Evolutionary conservation across 2,888 invertebrate genomes (phyloP), one percentile per base, ranked within the genome.

Genomic region (Parnassius mnemosyne): DNA sequence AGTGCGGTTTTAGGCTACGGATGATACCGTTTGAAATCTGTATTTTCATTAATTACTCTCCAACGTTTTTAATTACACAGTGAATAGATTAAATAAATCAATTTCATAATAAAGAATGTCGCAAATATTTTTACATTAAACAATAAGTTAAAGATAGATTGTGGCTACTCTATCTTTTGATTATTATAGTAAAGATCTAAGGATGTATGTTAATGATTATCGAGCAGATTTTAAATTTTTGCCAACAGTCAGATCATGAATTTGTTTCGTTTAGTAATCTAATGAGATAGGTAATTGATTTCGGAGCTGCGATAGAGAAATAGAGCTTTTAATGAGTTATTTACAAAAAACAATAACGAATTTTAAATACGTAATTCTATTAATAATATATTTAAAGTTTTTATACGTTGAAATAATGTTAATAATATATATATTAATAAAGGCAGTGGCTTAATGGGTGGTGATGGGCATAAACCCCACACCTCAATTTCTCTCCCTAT

Each of bases 41-140:
- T 60, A 60, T 54, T 60, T 50, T 44, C 20, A 49, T 42, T 25
- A 9, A 50, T 55, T 60, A 42, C 54, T 60, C 60, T 50, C 13
- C 42, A 20, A 42, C 49, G 49, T 57, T 20, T 34, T 11, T 3
- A 55, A 54, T 50, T 55, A 60, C 43, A 43, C 43, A 43, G 43
- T 53, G 16, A 34, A 43, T 53, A 16, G 43, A 53, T 43, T 11
- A 52, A 43, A 43, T 43, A 11, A 43, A 43, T 43, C 43, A 43
- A 11, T 43, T 11, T 43, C 1, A 11, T 3, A 43, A 9, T 11
- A 11, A 43, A 43, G 43, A 43, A 43, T 43, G 1, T 11, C 11
- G 43, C 43, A 43, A 43, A 43, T 43, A 43, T 43, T 0, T 10
- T 43, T 43, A 20, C 1, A 47, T 47, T 10, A 5, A 47, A 10